Conservation (phyloP, 2,113 vertebrate genomes). For the Pristiophorus japonicus region DNA sequence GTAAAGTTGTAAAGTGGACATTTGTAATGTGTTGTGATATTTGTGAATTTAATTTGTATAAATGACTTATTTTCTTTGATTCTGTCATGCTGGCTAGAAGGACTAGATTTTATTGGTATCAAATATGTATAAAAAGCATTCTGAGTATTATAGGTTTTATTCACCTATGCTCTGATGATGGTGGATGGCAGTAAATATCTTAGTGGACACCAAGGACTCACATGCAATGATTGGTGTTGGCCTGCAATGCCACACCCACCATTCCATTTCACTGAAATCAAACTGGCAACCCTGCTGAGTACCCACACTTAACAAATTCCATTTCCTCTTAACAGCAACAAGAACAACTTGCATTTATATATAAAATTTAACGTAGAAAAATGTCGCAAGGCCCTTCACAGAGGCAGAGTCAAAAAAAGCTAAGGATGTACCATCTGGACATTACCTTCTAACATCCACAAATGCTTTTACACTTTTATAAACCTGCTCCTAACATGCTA, state of each 20-base stretch:
- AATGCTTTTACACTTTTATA: too few species aligned
- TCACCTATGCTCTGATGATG: background rate
- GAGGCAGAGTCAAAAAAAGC: background rate
- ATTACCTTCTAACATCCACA: background rate
- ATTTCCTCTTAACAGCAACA: background rate
- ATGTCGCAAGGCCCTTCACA: background rate
- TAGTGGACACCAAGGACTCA: background rate
- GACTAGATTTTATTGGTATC: background rate
- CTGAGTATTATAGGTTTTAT: too few species aligned
- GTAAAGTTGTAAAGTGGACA: background rate
- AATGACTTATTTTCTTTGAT: background rate
- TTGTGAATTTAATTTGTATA: background rate
- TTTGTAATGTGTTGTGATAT: background rate
- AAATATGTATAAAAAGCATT: background rate
- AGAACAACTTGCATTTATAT: background rate
- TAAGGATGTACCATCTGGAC: background rate
- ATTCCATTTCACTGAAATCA: background rate
- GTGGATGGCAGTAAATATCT: background rate
- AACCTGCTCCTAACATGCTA: background rate
- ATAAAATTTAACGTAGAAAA: background rate
- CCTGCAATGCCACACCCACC: background rate
- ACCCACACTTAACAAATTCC: background rate
- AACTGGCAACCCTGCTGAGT: background rate
- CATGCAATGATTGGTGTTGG: background rate
- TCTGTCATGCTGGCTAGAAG: background rate